Base-by-base conservation (phyloP, 1,140 invertebrate genomes). In the Zaprionus camerounensis region DNA sequence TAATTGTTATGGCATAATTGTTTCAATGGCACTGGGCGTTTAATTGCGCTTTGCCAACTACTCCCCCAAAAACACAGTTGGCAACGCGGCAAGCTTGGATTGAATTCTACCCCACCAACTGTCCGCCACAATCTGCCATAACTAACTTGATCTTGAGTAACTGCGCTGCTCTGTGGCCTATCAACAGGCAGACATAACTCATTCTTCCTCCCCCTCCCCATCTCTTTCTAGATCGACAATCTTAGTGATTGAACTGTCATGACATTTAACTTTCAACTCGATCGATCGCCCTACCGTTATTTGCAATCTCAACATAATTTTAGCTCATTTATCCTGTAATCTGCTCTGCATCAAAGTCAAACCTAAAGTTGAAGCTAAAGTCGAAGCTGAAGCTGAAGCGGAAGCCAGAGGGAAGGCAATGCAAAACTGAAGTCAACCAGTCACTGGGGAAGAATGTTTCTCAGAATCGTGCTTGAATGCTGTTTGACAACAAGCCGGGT, bases 391-490 rank as follows among this genome's bases (percentile, higher is more conserved):
- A n/a, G n/a, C n/a, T n/a, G n/a, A n/a, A n/a, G n/a, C n/a, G n/a
- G n/a, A 41, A 61, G 15, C n/a, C 31, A 49, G 31, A 64, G 31
- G 6, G 22, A 41, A 55, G 64, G 74, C 61, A 75, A 76, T 83
- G 77, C 77, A 80, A 74, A 87, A 80, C 71, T 74, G 15, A 34
- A 79, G 75, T 76, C 76, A 58, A 65, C 69, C 65, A 68, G 65
- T 75, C 84, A 83, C 71, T 73, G 80, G 74, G 67, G 81, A 82
- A 67, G 90, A 91, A 91, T 91, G 84, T 76, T 91, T 91, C 87
- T 76, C 83, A 91, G 88, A 91, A 91, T 91, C 87, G 87, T 91
- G 87, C 87, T 76, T 91, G 88, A 91, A 91, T 91, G 87, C 82
- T 91, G 87, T 91, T 91, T 91, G 88, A 91, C 87, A 91, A 91